These are phyloP conservation scores for Melanostigma gelatinosum DNA, from an alignment of 2,113 vertebrate species.

Conservation along the genomic window DNA sequence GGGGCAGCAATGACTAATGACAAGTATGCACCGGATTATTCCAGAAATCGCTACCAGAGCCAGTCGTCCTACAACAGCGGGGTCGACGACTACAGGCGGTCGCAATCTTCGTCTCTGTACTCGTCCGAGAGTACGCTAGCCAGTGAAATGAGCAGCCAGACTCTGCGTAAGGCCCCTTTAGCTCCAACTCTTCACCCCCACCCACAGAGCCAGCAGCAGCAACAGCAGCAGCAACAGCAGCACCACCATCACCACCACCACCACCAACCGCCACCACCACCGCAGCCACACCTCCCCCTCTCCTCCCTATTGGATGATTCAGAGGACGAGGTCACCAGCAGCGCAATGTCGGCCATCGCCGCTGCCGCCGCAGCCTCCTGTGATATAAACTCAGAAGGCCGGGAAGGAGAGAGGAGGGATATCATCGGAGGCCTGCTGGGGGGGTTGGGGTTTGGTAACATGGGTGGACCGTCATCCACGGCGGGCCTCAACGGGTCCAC, in stretches of 20 bases:
- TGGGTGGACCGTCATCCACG: slow-evolving; percentile 77
- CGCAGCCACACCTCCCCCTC: slow-evolving; percentile 84
- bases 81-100: slow-evolving; percentile 78
- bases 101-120: slow-evolving; percentile 74
- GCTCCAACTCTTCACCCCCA: slow-evolving; percentile 86
- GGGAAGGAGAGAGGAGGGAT: slow-evolving; percentile 81
- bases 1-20: slow-evolving; percentile 54
- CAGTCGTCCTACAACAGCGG: slow-evolving; percentile 72
- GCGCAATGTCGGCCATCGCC: slow-evolving; percentile 86
- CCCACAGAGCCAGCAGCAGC: slow-evolving; percentile 80
- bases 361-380: slow-evolving; percentile 83
- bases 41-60: slow-evolving; percentile 79
- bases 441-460: slow-evolving; percentile 81
- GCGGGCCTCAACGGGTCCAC: slow-evolving; percentile 79
- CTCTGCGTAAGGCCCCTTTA: slow-evolving; percentile 84
- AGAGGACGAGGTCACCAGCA: slow-evolving; percentile 86
- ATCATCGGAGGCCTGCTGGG: slow-evolving; percentile 84
- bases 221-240: slow-evolving; percentile 66
- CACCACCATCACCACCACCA: slow-evolving; percentile 77
- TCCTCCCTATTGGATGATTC: slow-evolving; percentile 85
- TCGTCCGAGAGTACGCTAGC: slow-evolving; percentile 71
- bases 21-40: slow-evolving; percentile 80
- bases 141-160: slow-evolving; percentile 73
- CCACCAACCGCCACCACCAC: slow-evolving; percentile 25
- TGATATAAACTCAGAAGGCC: slow-evolving; percentile 76